Conservation (phyloP, 2,797 vertebrate genomes). For the Epinephelus malabaricus region DNA sequence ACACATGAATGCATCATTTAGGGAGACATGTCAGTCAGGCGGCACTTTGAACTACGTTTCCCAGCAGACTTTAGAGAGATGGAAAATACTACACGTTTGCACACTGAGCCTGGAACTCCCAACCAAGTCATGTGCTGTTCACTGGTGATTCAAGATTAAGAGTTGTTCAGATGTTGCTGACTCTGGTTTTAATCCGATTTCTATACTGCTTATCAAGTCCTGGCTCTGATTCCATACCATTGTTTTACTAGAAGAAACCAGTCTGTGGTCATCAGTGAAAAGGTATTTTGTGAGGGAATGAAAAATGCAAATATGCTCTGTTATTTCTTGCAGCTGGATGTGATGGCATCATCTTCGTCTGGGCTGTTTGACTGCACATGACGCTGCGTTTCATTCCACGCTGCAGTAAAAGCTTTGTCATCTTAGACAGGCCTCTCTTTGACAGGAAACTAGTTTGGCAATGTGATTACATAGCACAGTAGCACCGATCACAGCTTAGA, state of each 20-base stretch:
- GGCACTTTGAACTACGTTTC: neutral
- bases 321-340: neutral
- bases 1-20: neutral
- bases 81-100: neutral
- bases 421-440: neutral
- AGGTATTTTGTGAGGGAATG: neutral
- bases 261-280: neutral
- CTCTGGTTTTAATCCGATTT: neutral
- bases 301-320: neutral
- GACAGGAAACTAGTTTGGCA: constrained; percentile 35
- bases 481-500: neutral
- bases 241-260: neutral
- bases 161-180: neutral
- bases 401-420: constrained; percentile 11
- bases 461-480: constrained; percentile 13
- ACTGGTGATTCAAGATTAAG: neutral
- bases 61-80: neutral
- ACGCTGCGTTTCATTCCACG: neutral
- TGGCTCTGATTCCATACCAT: neutral
- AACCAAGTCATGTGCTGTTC: neutral
- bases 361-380: neutral
- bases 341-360: neutral
- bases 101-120: neutral
- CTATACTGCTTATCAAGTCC: neutral
- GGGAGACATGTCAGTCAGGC: neutral